Base-by-base conservation (phyloP, 2,888 invertebrate species). In the Microctonus aethiopoides region DNA sequence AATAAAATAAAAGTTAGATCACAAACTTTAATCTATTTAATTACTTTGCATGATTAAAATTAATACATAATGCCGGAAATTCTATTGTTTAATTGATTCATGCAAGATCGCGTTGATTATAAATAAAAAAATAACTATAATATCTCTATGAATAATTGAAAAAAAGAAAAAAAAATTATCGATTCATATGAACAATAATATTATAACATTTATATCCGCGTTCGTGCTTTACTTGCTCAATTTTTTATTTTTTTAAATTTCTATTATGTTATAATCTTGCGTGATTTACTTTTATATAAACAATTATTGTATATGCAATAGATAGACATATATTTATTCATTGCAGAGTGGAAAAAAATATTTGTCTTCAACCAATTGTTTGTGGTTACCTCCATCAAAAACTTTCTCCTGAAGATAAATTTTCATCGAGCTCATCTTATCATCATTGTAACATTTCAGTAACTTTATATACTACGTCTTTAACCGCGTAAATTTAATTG, bases 401-500 rank as follows among this genome's bases (percentile, higher is more conserved):
- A 29, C 57, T 57, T 57, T 57, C 57, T 57, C 57, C 20, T 1
- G 5, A 29, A 57, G 16, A 34, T 34, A 10, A 57, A 57, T 34
- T 29, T 9, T n/a, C 22, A 64, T n/a, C n/a, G n/a, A n/a, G n/a
- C n/a, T n/a, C n/a, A n/a, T n/a, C n/a, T n/a, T n/a, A n/a, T 70
- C 11, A 32, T 41, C 34, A 41, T 56, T 26, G 20, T 20, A 11
- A 11, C 54, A 39, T 64, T 70, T 68, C 60, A 51, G 61, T 71
- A 41, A 10, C 52, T 52, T 22, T 5, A 41, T 16, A 16, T 46
- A 46, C 6, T 56, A n/a, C n/a, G 9, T 51, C 56, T 59, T 60
- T 64, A 72, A 70, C 70, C 71, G 64, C 70, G 36, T 61, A 71
- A 66, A 71, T 60, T 72, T 75, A 76, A 70, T 74, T 69, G 75